Evolutionary conservation across 2,797 vertebrate species (phyloP).

Genomic region (Botia almorhae): DNA sequence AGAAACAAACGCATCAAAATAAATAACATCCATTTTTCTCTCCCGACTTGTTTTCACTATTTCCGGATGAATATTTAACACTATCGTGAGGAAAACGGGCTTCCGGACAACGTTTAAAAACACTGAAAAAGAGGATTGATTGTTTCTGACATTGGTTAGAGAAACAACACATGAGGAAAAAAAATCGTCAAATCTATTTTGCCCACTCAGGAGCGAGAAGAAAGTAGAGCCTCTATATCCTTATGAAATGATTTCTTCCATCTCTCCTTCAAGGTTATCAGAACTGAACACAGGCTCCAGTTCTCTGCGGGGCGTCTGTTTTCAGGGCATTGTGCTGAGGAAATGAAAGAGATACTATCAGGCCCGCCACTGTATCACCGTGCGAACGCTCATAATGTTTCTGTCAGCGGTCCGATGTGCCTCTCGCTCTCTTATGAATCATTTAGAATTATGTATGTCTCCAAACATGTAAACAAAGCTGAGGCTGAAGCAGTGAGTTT

Average conservation of each 20-base stretch:
- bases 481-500: slow-evolving; percentile 11
- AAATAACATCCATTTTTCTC: neutral
- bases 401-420: slow-evolving; percentile 47
- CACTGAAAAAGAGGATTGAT: neutral
- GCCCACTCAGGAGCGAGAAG: slow-evolving; percentile 41
- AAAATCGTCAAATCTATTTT: slow-evolving; percentile 52
- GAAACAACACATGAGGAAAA: slow-evolving; percentile 7
- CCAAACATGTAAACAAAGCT: slow-evolving; percentile 50
- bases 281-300: slow-evolving; percentile 53
- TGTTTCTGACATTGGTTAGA: slow-evolving; percentile 36
- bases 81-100: slow-evolving; percentile 26
- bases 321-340: slow-evolving; percentile 53
- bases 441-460: slow-evolving; percentile 52
- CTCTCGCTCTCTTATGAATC: slow-evolving; percentile 38
- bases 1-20: neutral
- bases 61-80: slow-evolving; percentile 40
- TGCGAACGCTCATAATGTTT: slow-evolving; percentile 56
- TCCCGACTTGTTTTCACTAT: neutral
- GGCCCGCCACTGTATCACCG: slow-evolving; percentile 34
- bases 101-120: slow-evolving; percentile 33
- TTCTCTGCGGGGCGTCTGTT: slow-evolving; percentile 56
- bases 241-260: slow-evolving; percentile 61
- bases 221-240: slow-evolving; percentile 49
- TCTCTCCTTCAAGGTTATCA: slow-evolving; percentile 70
- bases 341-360: slow-evolving; percentile 68